These are phyloP conservation scores for Anoplophora glabripennis DNA, from an alignment of 1,140 invertebrate species.

Conservation along the genomic window DNA sequence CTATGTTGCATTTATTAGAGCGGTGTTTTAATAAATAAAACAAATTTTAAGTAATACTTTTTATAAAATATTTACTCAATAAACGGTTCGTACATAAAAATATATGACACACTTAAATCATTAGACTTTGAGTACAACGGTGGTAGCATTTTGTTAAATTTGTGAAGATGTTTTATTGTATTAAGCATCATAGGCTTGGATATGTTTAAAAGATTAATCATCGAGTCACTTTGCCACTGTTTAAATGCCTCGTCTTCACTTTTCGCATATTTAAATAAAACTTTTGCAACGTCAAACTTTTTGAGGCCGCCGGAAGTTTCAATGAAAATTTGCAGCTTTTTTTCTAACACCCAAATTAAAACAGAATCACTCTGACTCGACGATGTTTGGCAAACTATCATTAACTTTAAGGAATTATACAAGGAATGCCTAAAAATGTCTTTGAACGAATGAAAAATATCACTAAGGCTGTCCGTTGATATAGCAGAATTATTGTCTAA, in stretches of 20 bases:
- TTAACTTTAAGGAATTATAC: constrained; percentile 50
- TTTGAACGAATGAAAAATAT: constrained; percentile 54
- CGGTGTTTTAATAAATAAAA: background rate
- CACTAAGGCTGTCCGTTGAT: constrained; percentile 45
- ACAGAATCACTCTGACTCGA: constrained; percentile 46
- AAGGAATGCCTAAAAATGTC: constrained; percentile 51
- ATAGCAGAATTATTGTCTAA: constrained; percentile 37
- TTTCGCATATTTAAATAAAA: constrained; percentile 51
- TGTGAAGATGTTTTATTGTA: constrained; percentile 52
- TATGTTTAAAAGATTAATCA: constrained; percentile 50
- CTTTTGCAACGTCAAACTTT: constrained; percentile 48
- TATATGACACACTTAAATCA: constrained; percentile 56
- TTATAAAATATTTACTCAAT: background rate
- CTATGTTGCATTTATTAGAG: too few species aligned
- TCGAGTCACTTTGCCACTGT: constrained; percentile 51
- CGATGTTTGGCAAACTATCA: constrained; percentile 33
- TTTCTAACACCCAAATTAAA: constrained; percentile 57
- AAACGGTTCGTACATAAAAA: constrained; percentile 39
- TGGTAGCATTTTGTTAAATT: constrained; percentile 55
- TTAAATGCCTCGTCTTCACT: constrained; percentile 48
- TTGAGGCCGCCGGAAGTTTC: constrained; percentile 40
- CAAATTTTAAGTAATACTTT: background rate
- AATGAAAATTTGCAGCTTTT: constrained; percentile 51
- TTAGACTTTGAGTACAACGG: constrained; percentile 52
- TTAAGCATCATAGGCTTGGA: constrained; percentile 56